Percentiles rank a stretch among this genome's conserved stretches.
These are phyloP conservation scores for Regulus satrapa DNA, from an alignment of 2,113 vertebrate genomes.

Conservation along the genomic window DNA sequence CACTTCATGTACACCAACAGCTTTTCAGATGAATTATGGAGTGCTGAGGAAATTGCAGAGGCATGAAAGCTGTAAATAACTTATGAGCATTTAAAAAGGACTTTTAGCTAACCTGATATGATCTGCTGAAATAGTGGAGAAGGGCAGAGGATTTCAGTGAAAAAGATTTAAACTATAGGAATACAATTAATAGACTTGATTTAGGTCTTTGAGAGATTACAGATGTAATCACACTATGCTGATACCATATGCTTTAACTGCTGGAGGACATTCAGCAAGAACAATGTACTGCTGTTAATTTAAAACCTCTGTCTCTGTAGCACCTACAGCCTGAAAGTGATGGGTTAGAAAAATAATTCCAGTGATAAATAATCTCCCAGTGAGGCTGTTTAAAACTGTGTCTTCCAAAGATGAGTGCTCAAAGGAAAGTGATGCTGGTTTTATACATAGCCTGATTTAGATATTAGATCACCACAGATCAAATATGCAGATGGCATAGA, in stretches of 20 bases:
- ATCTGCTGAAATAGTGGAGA: neutral
- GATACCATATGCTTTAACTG: neutral
- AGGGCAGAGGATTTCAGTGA: neutral
- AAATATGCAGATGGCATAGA: neutral
- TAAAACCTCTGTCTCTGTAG: neutral
- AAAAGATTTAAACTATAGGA: neutral
- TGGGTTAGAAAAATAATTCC: neutral
- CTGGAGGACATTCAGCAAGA: neutral
- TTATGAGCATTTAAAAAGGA: neutral
- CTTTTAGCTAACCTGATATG: neutral
- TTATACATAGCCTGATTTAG: neutral
- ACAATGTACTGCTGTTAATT: neutral
- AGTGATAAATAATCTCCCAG: neutral
- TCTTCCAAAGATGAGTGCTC: neutral
- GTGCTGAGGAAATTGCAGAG: neutral
- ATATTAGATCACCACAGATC: neutral
- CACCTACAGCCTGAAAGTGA: neutral
- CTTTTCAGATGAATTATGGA: neutral
- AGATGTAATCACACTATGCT: neutral
- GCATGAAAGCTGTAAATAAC: neutral
- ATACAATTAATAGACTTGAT: neutral
- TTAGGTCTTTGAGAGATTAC: neutral
- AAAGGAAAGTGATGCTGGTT: neutral
- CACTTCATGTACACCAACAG: neutral
- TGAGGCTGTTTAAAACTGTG: neutral